phyloP scores from a whole-genome alignment of 1,140 invertebrate species.

The Rhizoglyphus robini region DNA sequence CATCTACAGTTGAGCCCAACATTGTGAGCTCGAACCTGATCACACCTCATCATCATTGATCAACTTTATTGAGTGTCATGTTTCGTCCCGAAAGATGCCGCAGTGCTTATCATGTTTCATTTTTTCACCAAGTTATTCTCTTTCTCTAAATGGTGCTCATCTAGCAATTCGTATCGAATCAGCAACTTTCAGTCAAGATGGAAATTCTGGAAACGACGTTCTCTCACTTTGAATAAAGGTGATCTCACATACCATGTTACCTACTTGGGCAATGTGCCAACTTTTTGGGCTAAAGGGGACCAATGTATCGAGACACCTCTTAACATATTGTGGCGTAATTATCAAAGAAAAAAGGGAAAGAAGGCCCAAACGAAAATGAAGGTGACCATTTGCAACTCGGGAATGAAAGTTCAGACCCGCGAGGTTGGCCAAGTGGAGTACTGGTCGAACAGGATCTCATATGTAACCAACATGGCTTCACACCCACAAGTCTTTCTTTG shows the following conservation, averaged over 20 bases:
- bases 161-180: neutral
- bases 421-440: constrained; percentile 94
- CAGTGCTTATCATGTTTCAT: constrained; percentile 13
- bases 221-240: constrained; percentile 59
- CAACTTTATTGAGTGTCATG: too few relatives aligned
- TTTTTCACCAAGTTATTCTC: constrained; percentile 10
- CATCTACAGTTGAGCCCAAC: too few relatives aligned
- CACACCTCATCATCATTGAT: too few relatives aligned
- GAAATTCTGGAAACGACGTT: constrained; percentile 25
- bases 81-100: too few relatives aligned
- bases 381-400: constrained; percentile 31
- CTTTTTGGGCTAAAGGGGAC: constrained; percentile 85
- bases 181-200: neutral
- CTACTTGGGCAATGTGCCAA: constrained; percentile 92
- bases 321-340: constrained; percentile 85
- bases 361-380: constrained; percentile 12
- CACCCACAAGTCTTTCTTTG: constrained; percentile 77
- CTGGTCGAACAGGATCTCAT: constrained; percentile 83
- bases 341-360: constrained; percentile 31
- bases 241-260: constrained; percentile 82
- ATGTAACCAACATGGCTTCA: constrained; percentile 59
- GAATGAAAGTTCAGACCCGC: constrained; percentile 83
- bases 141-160: neutral
- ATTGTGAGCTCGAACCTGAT: too few relatives aligned
- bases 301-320: constrained; percentile 70